Conservation (phyloP, 2,113 vertebrate genomes). For the Phasianus colchicus region DNA sequence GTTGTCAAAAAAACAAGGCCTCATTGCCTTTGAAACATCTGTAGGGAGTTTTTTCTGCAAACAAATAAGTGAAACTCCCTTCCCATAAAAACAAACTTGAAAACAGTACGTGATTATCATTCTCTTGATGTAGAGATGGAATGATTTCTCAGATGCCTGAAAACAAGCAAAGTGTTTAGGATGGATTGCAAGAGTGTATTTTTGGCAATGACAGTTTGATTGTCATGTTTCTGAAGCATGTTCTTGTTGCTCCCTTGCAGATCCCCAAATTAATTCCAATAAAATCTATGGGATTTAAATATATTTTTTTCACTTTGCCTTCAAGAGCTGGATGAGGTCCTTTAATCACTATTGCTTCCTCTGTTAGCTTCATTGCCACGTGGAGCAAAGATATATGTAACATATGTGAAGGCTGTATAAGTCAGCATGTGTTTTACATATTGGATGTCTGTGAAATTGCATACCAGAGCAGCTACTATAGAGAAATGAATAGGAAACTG, state of each 20-base stretch:
- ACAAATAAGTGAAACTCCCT: not conserved
- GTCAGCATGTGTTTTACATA: slow-evolving; percentile 63
- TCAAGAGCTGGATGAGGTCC: slow-evolving; percentile 13
- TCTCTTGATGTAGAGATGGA: not conserved
- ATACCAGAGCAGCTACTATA: slow-evolving; percentile 33
- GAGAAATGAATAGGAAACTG: slow-evolving; percentile 4
- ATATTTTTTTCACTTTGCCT: not conserved
- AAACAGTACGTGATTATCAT: not conserved
- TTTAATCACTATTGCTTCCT: not conserved
- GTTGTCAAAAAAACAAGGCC: not conserved
- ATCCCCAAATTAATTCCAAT: not conserved
- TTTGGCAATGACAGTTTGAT: not conserved
- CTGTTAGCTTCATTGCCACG: slow-evolving; percentile 62
- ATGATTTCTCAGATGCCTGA: not conserved
- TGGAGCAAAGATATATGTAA: slow-evolving; percentile 50
- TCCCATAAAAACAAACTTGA: not conserved
- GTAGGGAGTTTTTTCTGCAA: not conserved
- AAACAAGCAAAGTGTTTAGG: not conserved
- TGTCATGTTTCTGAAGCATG: not conserved
- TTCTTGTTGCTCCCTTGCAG: not conserved
- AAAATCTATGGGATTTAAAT: not conserved
- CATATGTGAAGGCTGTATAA: slow-evolving; percentile 41
- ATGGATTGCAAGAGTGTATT: not conserved
- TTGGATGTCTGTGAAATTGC: slow-evolving; percentile 25
- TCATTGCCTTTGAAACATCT: not conserved